Evolutionary conservation across 1,140 invertebrate genomes (phyloP).

Genomic region (Liolophura sinensis): DNA sequence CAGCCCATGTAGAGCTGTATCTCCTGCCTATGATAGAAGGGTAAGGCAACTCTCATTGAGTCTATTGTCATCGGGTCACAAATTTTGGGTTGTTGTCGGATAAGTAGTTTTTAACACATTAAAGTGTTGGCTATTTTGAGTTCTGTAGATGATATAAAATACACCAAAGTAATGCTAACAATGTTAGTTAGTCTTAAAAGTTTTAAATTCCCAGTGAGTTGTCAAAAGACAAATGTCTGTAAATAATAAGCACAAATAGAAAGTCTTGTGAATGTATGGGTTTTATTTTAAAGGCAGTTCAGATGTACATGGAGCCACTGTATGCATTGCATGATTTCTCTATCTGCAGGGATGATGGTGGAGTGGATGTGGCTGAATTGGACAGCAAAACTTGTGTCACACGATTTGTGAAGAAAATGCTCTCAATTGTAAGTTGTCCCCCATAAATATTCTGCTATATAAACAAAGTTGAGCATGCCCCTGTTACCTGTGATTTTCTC

Average conservation of each 20-base stretch:
- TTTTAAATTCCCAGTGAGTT: neutral
- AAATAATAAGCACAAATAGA: neutral
- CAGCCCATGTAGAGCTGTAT: conserved; percentile 72
- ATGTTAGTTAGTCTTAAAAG: too few species aligned
- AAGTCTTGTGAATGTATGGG: neutral
- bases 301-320: too few species aligned
- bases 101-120: neutral
- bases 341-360: conserved; percentile 62
- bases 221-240: too few species aligned
- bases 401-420: conserved; percentile 84
- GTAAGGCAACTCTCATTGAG: conserved; percentile 31
- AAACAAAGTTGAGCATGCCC: too few species aligned
- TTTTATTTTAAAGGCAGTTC: too few species aligned
- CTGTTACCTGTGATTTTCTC: too few species aligned
- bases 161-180: too few species aligned
- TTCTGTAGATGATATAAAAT: too few species aligned
- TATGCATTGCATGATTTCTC: neutral
- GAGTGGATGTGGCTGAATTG: conserved; percentile 66
- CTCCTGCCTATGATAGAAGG: conserved; percentile 70
- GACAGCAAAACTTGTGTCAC: conserved; percentile 88
- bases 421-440: conserved; percentile 73
- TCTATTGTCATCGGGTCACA: neutral
- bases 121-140: too few species aligned
- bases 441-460: too few species aligned
- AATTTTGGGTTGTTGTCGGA: neutral